phyloP scores from a whole-genome alignment of 1,140 invertebrate genomes.

The Belonocnema kinseyi region DNA sequence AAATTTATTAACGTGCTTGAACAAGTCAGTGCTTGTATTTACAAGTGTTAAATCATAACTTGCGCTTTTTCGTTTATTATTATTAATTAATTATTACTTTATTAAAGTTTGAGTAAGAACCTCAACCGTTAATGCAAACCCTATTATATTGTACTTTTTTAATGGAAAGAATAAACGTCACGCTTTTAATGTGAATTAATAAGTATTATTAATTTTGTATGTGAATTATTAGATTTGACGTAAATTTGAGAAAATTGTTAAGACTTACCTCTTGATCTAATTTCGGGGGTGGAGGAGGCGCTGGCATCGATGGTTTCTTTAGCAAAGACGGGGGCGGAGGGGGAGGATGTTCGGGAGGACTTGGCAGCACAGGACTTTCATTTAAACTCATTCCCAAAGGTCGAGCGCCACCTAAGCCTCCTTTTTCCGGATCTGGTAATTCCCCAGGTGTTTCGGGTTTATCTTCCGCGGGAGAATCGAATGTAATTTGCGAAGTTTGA shows the following conservation, averaged over 20 bases:
- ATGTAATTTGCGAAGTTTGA: conserved; percentile 76
- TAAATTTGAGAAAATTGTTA: neutral
- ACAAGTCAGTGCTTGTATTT: conserved; percentile 11
- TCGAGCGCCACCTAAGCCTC: conserved; percentile 84
- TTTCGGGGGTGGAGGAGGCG: conserved; percentile 74
- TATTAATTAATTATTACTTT: conserved; percentile 14
- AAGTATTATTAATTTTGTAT: conserved; percentile 26
- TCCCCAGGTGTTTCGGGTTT: conserved; percentile 85
- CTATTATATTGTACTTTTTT: conserved; percentile 28
- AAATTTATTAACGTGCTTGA: neutral
- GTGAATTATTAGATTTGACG: neutral
- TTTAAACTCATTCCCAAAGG: conserved; percentile 80
- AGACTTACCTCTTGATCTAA: conserved; percentile 81
- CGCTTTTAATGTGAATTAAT: conserved; percentile 34
- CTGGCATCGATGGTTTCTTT: conserved; percentile 71
- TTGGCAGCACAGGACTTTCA: conserved; percentile 73
- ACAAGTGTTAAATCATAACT: conserved; percentile 18
- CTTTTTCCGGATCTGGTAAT: conserved; percentile 82
- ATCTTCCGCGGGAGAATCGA: conserved; percentile 77
- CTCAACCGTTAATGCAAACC: conserved; percentile 35
- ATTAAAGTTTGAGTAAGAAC: conserved; percentile 29
- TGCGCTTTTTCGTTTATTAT: conserved; percentile 1
- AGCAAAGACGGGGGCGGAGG: conserved; percentile 71
- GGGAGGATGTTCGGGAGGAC: conserved; percentile 76
- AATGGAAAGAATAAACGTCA: conserved; percentile 19